Base-by-base conservation (phyloP, 2,797 vertebrate species). In the Anomalospiza imberbis region DNA sequence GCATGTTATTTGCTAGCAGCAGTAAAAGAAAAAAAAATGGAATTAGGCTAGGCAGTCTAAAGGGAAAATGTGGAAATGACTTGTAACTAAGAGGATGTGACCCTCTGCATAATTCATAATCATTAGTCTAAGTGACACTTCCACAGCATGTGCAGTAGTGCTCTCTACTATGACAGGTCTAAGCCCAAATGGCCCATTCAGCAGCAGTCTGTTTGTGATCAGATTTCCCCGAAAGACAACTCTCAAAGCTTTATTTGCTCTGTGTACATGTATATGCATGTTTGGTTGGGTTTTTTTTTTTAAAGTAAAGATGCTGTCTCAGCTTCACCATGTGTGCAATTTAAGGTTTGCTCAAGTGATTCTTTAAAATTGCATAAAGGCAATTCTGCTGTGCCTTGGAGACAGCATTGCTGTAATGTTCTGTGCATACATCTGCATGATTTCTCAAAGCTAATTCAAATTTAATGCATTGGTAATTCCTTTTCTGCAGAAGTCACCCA, bases 61-160 rank as follows among this genome's bases (percentile, higher is more conserved):
- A 96, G 96, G 95, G 96, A 97, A 97, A 97, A 79, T 72, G 83
- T 97, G 92, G 95, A 97, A 98, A 98, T 97, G 95, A 98, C 97
- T 98, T 98, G 97, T 98, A 98, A 98, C 95, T 97, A 96, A 98
- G 97, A 97, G 96, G 96, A 98, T 97, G 83, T 97, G 97, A 98
- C 97, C 97, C 96, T 96, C 95, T 98, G 95, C 97, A 98, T 98
- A 98, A 98, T 98, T 98, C 97, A 98, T 98, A 98, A 97, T 98
- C 97, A 98, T 98, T 98, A 98, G 97, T 97, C 95, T 97, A 97
- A 97, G 95, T 98, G 97, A 98, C 97, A 98, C 95, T 97, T 97
- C 93, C 96, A 94, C 95, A 93, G 87, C 94, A 95, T 91, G 93
- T 97, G 95, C 94, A 96, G 89, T 82, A 93, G 93, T 94, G 93